Evolutionary conservation across 2,113 vertebrate genomes (phyloP), one percentile per base, ranked within the genome.

Genomic region (Crotophaga sulcirostris): DNA sequence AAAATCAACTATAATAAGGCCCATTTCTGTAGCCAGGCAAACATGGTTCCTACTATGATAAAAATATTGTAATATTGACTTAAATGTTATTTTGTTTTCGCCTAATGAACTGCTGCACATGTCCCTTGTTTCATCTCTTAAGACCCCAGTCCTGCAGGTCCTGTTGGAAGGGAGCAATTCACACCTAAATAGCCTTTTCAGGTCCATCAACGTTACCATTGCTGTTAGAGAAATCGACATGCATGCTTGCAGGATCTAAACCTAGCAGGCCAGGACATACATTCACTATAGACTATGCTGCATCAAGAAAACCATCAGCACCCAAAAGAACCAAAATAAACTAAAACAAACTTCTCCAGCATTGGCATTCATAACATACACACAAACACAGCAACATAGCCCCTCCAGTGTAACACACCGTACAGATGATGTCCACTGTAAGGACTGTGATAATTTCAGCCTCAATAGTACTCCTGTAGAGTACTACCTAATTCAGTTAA

Each of bases 361-460:
- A 38, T 0, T 85, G 58, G 34, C 70, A 92, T 67, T 82, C 73
- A 23, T 17, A 74, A 80, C 86, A 69, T 51, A 87, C 88, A 90
- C 82, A 93, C 75, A 82, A 74, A 89, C 56, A 95, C 79, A 90
- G 67, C 84, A 78, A 74, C n/a, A 58, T 2, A 93, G 68, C 85
- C 55, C 91, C 91, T 89, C 21, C 64, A 15, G 34, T 17, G 69
- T 56, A 72, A 85, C 73, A 86, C 44, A 78, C 26, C 75, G 42
- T 4, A 55, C 2, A 44, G 54, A 44, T 38, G 74, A 85, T 58
- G 73, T 20, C 73, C 88, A 29, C 70, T 79, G 28, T 40, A 58
- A 70, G 80, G 78, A 87, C 2, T 55, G 82, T 8, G 70, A 68
- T 60, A 42, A 58, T 13, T 75, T 87, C 90, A 91, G 70, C 89